These are phyloP conservation scores for Eilema caniola DNA, from an alignment of 2,888 invertebrate genomes.

Conservation along the genomic window DNA sequence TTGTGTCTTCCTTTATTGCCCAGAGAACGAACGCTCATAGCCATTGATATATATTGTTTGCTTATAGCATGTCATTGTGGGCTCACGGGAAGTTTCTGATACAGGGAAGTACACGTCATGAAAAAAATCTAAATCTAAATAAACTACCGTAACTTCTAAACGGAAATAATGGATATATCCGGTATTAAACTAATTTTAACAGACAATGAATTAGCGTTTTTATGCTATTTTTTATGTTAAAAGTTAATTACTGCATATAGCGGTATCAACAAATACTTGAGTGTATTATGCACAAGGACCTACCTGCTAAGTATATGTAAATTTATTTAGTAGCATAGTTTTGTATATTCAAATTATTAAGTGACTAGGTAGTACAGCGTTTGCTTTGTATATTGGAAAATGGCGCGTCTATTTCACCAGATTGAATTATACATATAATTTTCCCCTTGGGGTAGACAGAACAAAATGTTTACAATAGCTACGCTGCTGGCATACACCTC, in stretches of 20 bases:
- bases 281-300: background rate
- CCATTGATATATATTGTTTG: no score
- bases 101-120: background rate
- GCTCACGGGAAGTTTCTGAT: background rate
- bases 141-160: background rate
- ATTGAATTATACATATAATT: conserved; percentile 3
- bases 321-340: background rate
- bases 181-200: background rate
- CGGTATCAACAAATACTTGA: background rate
- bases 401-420: conserved; percentile 21
- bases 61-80: background rate
- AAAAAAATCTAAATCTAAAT: background rate
- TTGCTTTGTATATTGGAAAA: conserved; percentile 32
- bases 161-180: background rate
- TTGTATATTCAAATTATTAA: conserved; percentile 1
- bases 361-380: conserved; percentile 3
- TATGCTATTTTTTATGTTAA: background rate
- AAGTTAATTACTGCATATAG: background rate
- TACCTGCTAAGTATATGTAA: no score
- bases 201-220: background rate
- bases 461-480: no score
- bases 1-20: no score
- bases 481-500: no score
- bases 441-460: no score
- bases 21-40: no score